phyloP scores from a whole-genome alignment of 2,888 invertebrate genomes.

The Limnephilus lunatus region DNA sequence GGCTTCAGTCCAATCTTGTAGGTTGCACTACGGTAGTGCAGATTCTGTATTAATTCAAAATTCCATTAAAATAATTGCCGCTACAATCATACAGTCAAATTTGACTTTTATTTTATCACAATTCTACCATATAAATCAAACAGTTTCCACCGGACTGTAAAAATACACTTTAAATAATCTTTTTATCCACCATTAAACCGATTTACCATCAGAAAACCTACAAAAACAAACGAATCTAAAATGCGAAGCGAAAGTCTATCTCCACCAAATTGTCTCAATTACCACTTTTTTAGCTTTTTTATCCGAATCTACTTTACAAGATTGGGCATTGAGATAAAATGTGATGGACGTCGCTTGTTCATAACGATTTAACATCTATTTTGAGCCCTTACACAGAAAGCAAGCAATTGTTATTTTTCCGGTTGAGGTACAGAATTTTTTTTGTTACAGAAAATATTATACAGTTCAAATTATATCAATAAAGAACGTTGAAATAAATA shows the following conservation, averaged over 20 bases:
- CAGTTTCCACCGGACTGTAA: background rate
- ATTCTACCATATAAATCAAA: background rate
- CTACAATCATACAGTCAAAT: background rate
- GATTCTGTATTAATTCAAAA: background rate
- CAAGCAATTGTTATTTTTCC: no score
- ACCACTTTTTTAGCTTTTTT: background rate
- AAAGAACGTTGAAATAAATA: no score
- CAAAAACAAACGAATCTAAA: background rate
- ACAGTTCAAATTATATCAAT: no score
- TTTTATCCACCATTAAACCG: background rate
- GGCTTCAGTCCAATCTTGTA: no score
- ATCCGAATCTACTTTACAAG: background rate
- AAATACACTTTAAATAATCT: background rate
- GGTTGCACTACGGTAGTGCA: no score
- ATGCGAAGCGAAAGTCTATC: conserved; percentile 24
- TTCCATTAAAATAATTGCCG: background rate
- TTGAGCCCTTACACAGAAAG: background rate
- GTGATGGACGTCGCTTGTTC: background rate
- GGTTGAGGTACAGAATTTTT: no score
- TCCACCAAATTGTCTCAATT: background rate
- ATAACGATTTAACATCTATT: background rate
- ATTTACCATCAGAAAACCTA: background rate
- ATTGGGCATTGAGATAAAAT: background rate
- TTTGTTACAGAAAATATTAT: no score
- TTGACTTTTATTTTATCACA: background rate